These are phyloP conservation scores for Rhizomys pruinosus DNA, from an alignment of 2,113 vertebrate species.

Conservation along the genomic window DNA sequence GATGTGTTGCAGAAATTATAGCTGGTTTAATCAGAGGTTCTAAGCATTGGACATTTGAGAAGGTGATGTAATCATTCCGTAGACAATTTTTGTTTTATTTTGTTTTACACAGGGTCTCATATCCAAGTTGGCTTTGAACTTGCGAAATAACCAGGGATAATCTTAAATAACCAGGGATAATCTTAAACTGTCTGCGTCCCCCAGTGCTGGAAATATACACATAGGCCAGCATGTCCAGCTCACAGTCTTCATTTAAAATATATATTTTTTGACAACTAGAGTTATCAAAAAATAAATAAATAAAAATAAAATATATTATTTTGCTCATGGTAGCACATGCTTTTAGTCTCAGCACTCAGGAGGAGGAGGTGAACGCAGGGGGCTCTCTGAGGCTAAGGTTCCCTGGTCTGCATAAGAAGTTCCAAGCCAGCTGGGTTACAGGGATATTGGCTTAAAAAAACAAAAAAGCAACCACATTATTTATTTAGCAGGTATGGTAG, in stretches of 20 bases:
- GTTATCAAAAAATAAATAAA: no score
- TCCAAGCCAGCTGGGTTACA: not conserved
- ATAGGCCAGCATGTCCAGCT: not conserved
- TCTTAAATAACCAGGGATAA: not conserved
- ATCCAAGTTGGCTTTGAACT: not conserved
- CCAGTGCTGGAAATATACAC: not conserved
- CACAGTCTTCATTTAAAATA: not conserved
- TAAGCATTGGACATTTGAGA: conserved; percentile 97
- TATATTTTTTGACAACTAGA: no score
- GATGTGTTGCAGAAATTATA: conserved; percentile 97
- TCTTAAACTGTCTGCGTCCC: not conserved
- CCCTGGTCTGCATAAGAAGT: no score
- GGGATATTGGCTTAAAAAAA: not conserved
- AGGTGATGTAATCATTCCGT: conserved; percentile 85
- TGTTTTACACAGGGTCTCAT: not conserved
- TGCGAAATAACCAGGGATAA: not conserved
- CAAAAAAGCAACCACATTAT: no score
- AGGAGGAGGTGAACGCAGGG: no score
- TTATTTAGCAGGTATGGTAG: not conserved
- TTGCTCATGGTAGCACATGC: no score
- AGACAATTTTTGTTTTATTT: not conserved
- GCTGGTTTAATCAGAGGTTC: conserved; percentile 96
- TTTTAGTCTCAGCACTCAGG: no score
- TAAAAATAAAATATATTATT: no score
- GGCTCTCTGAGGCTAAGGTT: no score